phyloP scores from a whole-genome alignment of 2,888 invertebrate genomes.

The Steromphala cineraria region DNA sequence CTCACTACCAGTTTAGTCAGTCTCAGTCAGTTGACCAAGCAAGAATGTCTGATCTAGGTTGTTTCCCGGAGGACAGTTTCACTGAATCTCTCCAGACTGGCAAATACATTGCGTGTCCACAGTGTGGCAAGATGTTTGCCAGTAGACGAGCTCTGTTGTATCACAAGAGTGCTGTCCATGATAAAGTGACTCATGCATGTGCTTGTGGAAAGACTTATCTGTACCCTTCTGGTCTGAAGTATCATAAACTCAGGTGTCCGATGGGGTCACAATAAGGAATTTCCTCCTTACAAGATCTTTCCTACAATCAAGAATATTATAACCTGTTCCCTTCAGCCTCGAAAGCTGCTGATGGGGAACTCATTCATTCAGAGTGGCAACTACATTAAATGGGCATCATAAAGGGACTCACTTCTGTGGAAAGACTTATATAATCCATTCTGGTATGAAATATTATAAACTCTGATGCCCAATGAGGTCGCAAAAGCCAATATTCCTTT shows the following conservation, averaged over 20 bases:
- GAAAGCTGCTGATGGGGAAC: too few species aligned
- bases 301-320: too few species aligned
- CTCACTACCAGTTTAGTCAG: neutral
- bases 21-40: neutral
- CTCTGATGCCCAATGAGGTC: too few species aligned
- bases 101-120: neutral
- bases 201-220: neutral
- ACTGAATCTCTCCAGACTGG: neutral
- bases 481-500: too few species aligned
- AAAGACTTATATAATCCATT: too few species aligned
- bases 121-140: neutral
- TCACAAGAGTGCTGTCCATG: neutral
- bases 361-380: too few species aligned
- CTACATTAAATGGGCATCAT: too few species aligned
- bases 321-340: too few species aligned
- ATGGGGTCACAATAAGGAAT: neutral
- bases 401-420: too few species aligned
- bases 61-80: neutral
- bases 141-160: neutral
- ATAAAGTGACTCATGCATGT: neutral
- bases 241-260: neutral
- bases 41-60: neutral
- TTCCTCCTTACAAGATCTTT: too few species aligned
- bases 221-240: neutral
- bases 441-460: too few species aligned